A percentile compares a stretch with the other conserved stretches of the same genome.
Evolutionary conservation across 1,140 invertebrate species (phyloP).

Genomic region (Amyelois transitella): DNA sequence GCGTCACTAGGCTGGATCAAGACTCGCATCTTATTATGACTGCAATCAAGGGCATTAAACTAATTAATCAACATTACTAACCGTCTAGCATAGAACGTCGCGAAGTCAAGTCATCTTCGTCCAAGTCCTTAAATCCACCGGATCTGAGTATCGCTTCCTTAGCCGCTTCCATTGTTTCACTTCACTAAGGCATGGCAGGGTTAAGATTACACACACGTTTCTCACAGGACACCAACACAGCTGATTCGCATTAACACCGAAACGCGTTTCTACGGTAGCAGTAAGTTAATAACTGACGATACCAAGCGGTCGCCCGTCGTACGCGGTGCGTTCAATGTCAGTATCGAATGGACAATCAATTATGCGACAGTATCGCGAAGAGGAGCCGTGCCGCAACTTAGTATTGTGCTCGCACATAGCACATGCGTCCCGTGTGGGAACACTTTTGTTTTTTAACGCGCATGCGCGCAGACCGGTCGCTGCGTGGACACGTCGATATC

Average conservation of each 20-base stretch:
- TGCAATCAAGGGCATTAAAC: background rate
- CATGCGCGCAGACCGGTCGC: slow-evolving; percentile 29
- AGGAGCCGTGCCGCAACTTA: slow-evolving; percentile 53
- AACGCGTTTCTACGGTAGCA: slow-evolving; percentile 41
- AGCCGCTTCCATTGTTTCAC: slow-evolving; percentile 48
- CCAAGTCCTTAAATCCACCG: slow-evolving; percentile 46
- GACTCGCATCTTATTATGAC: slow-evolving; percentile 17
- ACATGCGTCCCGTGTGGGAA: slow-evolving; percentile 35
- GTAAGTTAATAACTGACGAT: slow-evolving; percentile 49
- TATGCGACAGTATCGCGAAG: slow-evolving; percentile 59
- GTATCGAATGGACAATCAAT: slow-evolving; percentile 67
- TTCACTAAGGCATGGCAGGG: slow-evolving; percentile 6
- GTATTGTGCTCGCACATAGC: slow-evolving; percentile 25
- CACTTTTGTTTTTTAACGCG: slow-evolving; percentile 21
- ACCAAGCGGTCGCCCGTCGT: slow-evolving; percentile 43
- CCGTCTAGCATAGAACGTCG: slow-evolving; percentile 65
- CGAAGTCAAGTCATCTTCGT: slow-evolving; percentile 47
- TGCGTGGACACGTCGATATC: slow-evolving; percentile 27
- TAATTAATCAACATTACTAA: slow-evolving; percentile 28
- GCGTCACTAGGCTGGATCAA: slow-evolving; percentile 7
- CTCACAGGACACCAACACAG: slow-evolving; percentile 25
- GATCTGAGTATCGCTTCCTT: slow-evolving; percentile 32
- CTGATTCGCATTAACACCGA: slow-evolving; percentile 30
- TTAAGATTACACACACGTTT: background rate
- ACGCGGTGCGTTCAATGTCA: slow-evolving; percentile 63